Base-by-base conservation (phyloP, 2,888 invertebrate species). In the Drosophila monieri region DNA sequence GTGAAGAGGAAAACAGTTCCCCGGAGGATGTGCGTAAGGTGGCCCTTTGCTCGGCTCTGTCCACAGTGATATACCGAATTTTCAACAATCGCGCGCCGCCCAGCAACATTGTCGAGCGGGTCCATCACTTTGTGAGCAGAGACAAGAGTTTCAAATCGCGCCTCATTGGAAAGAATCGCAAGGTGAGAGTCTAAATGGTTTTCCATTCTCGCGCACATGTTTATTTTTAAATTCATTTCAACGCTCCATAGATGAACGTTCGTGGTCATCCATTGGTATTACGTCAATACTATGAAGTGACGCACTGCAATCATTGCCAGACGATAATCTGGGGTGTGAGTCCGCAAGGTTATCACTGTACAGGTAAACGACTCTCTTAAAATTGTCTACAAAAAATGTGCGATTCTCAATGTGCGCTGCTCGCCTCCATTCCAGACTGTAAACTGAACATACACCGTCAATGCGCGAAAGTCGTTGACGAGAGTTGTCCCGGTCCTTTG, bases 291-390 rank as follows among this genome's bases (percentile, higher is more conserved):
- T 96, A 95, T 90, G 95, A 96, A 76, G 96, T 97, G 89, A 97
- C 96, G 76, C 95, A 95, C 92, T 99, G 99, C 92, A 97, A 97
- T 93, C 96, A 96, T 92, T 99, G 99, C 93, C 96, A 96, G 89
- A 94, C 95, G 90, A 95, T 97, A 77, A 95, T 99, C 81, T 97
- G 97, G 94, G 99, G 99, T 52, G 96, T 99, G 67, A 98, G 98
- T 88, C 97, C 98, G 76, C 99, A 99, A 92, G 99, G 98, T 61
- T 98, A 97, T 93, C 96, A 97, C 89, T 99, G 99, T 92, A 94
- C 95, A 90, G 96, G 98, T 97, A 92, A 92, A 93, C 80, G 12
- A 2, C 8, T 9, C 25, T 41, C 21, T 2, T 1, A 46, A 56
- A 43, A 9, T 23, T 12, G 12, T 9, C 3, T 9, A 3, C 18